phyloP scores from a whole-genome alignment of 1,140 invertebrate genomes.

The Leptopilina clavipes region DNA sequence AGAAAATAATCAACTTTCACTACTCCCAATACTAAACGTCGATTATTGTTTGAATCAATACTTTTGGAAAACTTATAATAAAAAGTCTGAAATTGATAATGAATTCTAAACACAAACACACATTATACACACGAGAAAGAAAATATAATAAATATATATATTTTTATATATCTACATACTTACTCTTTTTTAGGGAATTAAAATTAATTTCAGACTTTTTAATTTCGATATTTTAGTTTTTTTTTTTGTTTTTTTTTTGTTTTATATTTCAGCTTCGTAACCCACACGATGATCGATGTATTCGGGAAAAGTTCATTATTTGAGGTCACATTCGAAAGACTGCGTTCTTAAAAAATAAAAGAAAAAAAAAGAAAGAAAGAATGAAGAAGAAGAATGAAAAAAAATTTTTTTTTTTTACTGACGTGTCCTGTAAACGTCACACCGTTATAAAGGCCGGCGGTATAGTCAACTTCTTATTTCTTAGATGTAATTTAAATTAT shows the following conservation, averaged over 20 bases:
- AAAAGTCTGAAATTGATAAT: conserved; percentile 48
- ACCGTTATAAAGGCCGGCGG: conserved; percentile 52
- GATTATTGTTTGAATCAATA: conserved; percentile 38
- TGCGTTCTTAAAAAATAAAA: conserved; percentile 57
- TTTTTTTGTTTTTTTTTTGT: background rate
- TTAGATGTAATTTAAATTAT: conserved; percentile 57
- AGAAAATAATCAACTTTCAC: conserved; percentile 19
- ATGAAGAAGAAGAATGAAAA: background rate
- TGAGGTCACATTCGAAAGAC: conserved; percentile 62
- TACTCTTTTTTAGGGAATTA: conserved; percentile 48
- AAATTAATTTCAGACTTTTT: conserved; percentile 41
- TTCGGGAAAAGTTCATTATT: conserved; percentile 60
- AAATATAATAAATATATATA: conserved; percentile 37
- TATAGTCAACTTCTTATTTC: conserved; percentile 54
- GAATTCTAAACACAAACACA: conserved; percentile 46
- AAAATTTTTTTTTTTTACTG: conserved; percentile 46
- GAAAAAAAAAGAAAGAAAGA: too few species aligned
- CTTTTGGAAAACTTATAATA: conserved; percentile 43
- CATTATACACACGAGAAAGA: conserved; percentile 38
- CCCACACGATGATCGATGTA: conserved; percentile 40
- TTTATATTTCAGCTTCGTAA: background rate
- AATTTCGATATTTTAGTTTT: background rate
- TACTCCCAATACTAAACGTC: background rate
- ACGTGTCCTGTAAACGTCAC: conserved; percentile 58
- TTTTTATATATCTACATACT: conserved; percentile 60